phyloP scores from a whole-genome alignment of 2,113 vertebrate species.

The Jacana jacana region DNA sequence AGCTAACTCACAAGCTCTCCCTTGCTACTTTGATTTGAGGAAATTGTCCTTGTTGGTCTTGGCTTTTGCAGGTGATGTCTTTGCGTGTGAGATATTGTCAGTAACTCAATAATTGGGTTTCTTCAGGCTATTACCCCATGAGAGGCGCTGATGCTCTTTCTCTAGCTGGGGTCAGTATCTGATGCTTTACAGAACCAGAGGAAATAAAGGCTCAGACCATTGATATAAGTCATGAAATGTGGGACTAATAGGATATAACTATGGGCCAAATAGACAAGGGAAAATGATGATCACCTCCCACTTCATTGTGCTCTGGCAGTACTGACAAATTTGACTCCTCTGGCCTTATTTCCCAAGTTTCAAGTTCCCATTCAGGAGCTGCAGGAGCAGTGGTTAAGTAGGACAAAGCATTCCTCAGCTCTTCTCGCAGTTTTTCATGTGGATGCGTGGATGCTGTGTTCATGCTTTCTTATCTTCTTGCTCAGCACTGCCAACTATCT shows the following conservation, averaged over 20 bases:
- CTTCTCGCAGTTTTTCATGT: not conserved
- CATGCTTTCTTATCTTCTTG: rapidly evolving
- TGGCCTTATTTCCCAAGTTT: not conserved
- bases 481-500: not conserved
- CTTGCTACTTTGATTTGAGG: not conserved
- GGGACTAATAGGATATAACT: rapidly evolving
- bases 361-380: not conserved
- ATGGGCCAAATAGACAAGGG: rapidly evolving
- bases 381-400: not conserved
- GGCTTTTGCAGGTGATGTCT: not conserved
- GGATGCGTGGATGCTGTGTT: not conserved
- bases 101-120: not conserved
- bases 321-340: not conserved
- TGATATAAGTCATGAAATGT: not conserved
- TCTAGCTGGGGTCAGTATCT: not conserved
- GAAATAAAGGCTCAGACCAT: not conserved
- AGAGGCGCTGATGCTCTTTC: not conserved
- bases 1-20: not conserved
- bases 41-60: not conserved
- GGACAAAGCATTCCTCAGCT: not conserved
- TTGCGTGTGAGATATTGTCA: not conserved
- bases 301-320: not conserved
- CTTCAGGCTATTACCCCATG: not conserved
- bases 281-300: rapidly evolving
- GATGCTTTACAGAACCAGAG: not conserved